These are phyloP conservation scores for Gila orcuttii DNA, from an alignment of 2,113 vertebrate species.

Conservation along the genomic window DNA sequence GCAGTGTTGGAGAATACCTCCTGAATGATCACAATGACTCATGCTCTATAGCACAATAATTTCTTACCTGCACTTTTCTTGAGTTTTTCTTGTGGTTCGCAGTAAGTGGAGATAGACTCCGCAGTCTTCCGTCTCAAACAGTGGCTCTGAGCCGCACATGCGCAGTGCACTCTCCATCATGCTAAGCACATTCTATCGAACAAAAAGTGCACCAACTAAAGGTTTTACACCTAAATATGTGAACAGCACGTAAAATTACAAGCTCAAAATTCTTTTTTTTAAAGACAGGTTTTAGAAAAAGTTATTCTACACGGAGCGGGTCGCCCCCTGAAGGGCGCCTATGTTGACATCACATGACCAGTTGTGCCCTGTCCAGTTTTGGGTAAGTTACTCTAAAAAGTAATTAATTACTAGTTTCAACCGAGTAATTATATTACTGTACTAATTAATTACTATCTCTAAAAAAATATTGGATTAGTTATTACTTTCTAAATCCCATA, in stretches of 20 bases:
- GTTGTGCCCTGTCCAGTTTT: neutral
- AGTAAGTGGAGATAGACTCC: conserved; percentile 26
- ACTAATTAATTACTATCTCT: no score
- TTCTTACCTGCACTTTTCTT: conserved; percentile 31
- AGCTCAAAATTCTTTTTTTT: neutral
- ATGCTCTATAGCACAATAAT: neutral
- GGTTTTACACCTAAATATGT: neutral
- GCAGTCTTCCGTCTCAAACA: conserved; percentile 62
- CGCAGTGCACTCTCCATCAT: conserved; percentile 54
- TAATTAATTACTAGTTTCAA: no score
- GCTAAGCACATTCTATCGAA: neutral
- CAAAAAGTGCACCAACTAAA: neutral
- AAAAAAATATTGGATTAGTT: no score
- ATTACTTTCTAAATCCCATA: no score
- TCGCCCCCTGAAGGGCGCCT: neutral
- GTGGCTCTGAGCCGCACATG: conserved; percentile 65
- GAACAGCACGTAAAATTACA: neutral
- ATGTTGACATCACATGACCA: neutral
- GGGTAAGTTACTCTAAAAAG: no score
- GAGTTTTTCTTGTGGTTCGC: conserved; percentile 6
- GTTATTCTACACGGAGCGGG: neutral
- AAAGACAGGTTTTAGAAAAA: neutral
- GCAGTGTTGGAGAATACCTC: neutral
- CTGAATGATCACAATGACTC: no score
- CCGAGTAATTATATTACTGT: no score